phyloP scores from a whole-genome alignment of 2,888 invertebrate species.

The Cerastoderma edule region DNA sequence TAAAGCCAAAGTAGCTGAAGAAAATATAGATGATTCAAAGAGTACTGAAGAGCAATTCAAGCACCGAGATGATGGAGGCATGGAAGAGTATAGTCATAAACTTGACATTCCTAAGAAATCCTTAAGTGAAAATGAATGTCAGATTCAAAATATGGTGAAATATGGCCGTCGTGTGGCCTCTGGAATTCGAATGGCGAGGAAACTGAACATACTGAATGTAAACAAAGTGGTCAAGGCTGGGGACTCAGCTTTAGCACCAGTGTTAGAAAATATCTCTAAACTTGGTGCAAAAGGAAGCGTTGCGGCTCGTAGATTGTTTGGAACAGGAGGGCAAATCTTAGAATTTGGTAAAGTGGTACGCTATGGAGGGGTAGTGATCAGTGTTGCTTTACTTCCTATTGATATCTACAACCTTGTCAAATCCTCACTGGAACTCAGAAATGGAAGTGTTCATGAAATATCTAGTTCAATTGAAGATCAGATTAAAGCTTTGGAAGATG shows the following conservation, averaged over 20 bases:
- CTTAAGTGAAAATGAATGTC: not conserved
- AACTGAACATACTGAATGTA: conserved; percentile 2
- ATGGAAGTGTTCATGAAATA: not conserved
- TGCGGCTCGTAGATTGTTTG: not conserved
- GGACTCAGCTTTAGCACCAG: not conserved
- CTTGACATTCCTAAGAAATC: not conserved
- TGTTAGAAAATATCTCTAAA: not conserved
- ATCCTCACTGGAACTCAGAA: not conserved
- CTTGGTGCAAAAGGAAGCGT: not conserved
- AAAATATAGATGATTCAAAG: not conserved
- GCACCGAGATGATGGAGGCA: not conserved
- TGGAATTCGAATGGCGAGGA: not conserved
- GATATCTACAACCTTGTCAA: conserved; percentile 24
- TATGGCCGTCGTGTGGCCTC: not conserved
- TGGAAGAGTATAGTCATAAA: not conserved
- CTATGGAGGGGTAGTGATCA: conserved; percentile 18
- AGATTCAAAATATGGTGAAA: not conserved
- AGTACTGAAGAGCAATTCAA: too few relatives aligned
- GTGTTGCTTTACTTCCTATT: conserved; percentile 14
- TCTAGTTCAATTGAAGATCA: conserved; percentile 3
- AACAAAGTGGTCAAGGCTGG: not conserved
- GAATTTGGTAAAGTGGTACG: conserved; percentile 2
- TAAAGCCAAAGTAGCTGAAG: not conserved
- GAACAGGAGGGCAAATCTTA: not conserved
- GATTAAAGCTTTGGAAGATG: conserved; percentile 5